phyloP scores from a whole-genome alignment of 2,888 invertebrate genomes.

The Diloba caeruleocephala region DNA sequence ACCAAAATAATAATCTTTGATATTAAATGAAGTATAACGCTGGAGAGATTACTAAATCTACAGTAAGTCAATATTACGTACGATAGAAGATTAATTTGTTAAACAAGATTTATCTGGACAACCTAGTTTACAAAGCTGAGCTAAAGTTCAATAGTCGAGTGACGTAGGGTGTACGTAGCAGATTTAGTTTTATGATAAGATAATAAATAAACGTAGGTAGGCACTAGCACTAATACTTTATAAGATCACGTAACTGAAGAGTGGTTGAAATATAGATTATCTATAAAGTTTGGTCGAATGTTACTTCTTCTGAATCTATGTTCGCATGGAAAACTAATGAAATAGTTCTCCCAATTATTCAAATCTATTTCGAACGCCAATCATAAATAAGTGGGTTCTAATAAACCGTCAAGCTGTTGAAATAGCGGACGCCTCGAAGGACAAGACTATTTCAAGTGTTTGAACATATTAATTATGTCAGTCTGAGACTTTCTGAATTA shows the following conservation, averaged over 20 bases:
- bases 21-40: conserved; percentile 22
- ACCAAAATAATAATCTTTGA: conserved; percentile 17
- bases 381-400: conserved; percentile 14
- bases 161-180: conserved; percentile 61
- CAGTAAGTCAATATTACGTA: conserved; percentile 45
- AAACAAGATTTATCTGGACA: conserved; percentile 47
- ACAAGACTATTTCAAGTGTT: background rate
- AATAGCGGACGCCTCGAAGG: background rate
- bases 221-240: background rate
- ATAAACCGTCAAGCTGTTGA: background rate
- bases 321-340: conserved; percentile 9
- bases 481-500: no score
- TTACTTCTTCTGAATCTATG: conserved; percentile 6
- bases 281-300: conserved; percentile 17
- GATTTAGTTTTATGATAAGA: conserved; percentile 52
- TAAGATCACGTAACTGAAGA: conserved; percentile 13
- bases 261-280: conserved; percentile 13
- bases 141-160: conserved; percentile 65
- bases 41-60: conserved; percentile 18
- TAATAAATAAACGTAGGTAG: conserved; percentile 32
- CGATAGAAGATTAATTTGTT: conserved; percentile 58
- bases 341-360: conserved; percentile 18
- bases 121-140: conserved; percentile 57
- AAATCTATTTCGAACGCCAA: conserved; percentile 16
- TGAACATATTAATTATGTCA: background rate